Evolutionary conservation across 2,888 invertebrate species (phyloP).

Genomic region (Conops quadrifasciatus): DNA sequence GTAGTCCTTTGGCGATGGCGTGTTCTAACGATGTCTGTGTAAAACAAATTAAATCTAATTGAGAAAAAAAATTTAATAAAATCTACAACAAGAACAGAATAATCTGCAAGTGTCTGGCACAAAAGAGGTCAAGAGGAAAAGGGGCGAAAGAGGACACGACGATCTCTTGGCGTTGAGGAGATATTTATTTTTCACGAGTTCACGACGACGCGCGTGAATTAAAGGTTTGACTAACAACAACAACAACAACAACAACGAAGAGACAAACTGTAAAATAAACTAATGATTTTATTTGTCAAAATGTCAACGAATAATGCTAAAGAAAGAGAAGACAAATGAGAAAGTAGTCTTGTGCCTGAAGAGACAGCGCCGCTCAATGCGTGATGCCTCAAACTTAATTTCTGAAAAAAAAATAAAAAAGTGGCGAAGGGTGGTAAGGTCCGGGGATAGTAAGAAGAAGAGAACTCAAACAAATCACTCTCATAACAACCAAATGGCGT

Average conservation of each 20-base stretch:
- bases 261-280: not conserved
- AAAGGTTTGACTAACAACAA: no score
- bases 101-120: not conserved
- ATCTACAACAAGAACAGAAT: constrained; percentile 3
- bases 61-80: constrained; percentile 11
- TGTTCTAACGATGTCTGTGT: not conserved
- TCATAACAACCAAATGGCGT: not conserved
- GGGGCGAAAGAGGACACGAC: not conserved
- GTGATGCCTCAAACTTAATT: not conserved
- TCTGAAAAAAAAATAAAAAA: not conserved
- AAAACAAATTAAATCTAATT: constrained; percentile 26
- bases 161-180: no score
- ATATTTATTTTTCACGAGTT: no score
- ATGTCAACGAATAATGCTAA: constrained; percentile 23
- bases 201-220: no score
- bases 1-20: no score
- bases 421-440: not conserved
- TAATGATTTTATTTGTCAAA: constrained; percentile 31
- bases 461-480: not conserved
- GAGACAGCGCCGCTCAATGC: not conserved
- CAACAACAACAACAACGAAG: not conserved
- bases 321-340: not conserved
- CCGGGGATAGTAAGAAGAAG: not conserved
- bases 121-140: not conserved
- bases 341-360: not conserved